These are phyloP conservation scores for Rachycentron canadum DNA, from an alignment of 2,797 vertebrate genomes.

Conservation along the genomic window DNA sequence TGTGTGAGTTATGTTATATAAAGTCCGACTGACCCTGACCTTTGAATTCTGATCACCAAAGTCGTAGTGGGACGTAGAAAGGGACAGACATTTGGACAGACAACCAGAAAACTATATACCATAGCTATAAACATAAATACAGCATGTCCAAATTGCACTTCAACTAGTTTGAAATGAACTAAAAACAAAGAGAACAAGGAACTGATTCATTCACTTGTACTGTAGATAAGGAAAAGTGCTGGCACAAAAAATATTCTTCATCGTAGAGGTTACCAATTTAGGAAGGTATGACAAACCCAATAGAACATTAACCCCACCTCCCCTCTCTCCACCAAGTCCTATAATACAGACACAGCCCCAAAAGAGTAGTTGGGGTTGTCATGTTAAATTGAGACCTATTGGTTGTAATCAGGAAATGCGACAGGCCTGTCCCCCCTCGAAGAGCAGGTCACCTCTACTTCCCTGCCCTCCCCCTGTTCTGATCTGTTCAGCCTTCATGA, in stretches of 20 bases:
- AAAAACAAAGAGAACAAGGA: constrained; percentile 7
- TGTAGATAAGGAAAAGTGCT: constrained; percentile 35
- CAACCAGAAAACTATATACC: too few species aligned
- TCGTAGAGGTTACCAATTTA: constrained; percentile 60
- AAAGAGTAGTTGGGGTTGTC: constrained; percentile 78
- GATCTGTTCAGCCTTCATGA: constrained; percentile 61
- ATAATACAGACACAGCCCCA: constrained; percentile 70
- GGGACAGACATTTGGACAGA: too few species aligned
- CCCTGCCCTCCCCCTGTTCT: constrained; percentile 56
- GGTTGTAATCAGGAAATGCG: constrained; percentile 80
- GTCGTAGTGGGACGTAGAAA: too few species aligned
- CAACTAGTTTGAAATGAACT: not conserved
- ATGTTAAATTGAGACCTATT: constrained; percentile 82
- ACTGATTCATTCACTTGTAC: constrained; percentile 15
- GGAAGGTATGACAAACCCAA: constrained; percentile 61
- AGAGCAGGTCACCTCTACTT: constrained; percentile 72
- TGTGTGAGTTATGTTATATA: too few species aligned
- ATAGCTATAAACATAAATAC: too few species aligned
- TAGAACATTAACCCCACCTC: constrained; percentile 63
- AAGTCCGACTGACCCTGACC: too few species aligned
- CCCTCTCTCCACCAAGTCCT: constrained; percentile 47
- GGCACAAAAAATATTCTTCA: constrained; percentile 44
- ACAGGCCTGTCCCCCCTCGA: constrained; percentile 64
- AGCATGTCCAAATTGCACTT: not conserved
- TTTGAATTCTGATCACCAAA: too few species aligned